These are phyloP conservation scores for Mystacides longicornis DNA, from an alignment of 2,888 invertebrate genomes.

Conservation along the genomic window DNA sequence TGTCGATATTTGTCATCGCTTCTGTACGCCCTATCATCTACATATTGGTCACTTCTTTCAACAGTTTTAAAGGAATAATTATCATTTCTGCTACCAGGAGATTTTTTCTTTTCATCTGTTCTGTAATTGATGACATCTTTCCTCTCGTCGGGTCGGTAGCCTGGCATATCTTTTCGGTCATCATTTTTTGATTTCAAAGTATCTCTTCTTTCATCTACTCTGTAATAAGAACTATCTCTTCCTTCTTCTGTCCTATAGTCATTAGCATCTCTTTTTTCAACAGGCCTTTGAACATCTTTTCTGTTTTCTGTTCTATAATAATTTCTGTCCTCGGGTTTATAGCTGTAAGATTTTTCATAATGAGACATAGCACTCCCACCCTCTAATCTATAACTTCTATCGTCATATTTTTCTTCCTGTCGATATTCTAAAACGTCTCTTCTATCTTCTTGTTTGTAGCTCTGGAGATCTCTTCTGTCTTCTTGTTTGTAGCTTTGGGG, in stretches of 20 bases:
- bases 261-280: constrained; percentile 4
- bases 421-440: constrained; percentile 4
- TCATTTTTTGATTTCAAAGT: not conserved
- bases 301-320: too few species aligned
- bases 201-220: constrained; percentile 5
- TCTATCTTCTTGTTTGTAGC: constrained; percentile 10
- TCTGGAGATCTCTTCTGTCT: not conserved
- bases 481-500: not conserved
- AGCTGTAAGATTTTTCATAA: too few species aligned
- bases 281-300: not conserved
- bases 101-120: too few species aligned
- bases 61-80: constrained; percentile 6
- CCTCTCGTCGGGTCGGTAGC: not conserved
- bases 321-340: too few species aligned
- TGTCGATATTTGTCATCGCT: constrained; percentile 9
- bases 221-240: constrained; percentile 1
- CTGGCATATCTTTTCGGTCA: not conserved
- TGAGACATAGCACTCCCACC: not conserved
- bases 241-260: constrained; percentile 9
- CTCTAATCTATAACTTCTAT: not conserved
- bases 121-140: not conserved
- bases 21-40: constrained; percentile 5
- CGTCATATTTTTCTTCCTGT: constrained; percentile 6
- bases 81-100: too few species aligned
- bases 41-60: constrained; percentile 5